Evolutionary conservation across 2,888 invertebrate species (phyloP), one percentile per base, ranked within the genome.

Genomic region (Eledone cirrhosa): DNA sequence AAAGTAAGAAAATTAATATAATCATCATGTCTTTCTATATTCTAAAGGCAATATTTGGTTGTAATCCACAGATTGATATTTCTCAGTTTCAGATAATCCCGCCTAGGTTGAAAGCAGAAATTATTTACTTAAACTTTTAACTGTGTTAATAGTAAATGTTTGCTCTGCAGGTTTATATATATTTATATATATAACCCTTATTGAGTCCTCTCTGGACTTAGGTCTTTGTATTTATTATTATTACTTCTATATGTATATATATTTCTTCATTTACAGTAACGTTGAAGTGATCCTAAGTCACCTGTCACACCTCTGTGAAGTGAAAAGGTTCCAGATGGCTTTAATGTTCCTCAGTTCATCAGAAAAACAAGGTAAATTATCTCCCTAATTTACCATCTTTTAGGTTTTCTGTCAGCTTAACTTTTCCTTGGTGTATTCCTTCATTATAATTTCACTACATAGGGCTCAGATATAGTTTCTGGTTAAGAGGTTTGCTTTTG

Each of bases 261-360:
- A 69, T 11, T 69, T 53, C n/a, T 72, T 47, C 72, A 63, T 24
- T 83, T 85, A 31, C 80, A 86, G 86, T 31, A 80, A 82, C 63
- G 80, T 80, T 14, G 83, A 84, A 19, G 82, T 85, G 53, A 82
- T 83, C 63, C 83, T 82, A 72, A 76, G 78, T 22, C 81, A 83
- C 33, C 72, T 88, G 75, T 72, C 83, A 72, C 75, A 79, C 72
- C 82, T 90, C 47, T 79, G 85, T 7, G 67, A 79, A 67, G 89
- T 90, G 29, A 88, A 87, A 77, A 78, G 89, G 41, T 90, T 90
- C 78, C 85, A 85, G 19, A 89, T 89, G 88, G 86, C 86, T 5
- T 85, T 85, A 67, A 88, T 89, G 88, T 90, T 90, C 80, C 82
- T 89, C 78, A 87, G 88, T 16, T 79, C 81, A 48, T 85, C 85